Percentiles rank a stretch among this genome's conserved stretches.
Evolutionary conservation across 2,113 vertebrate species (phyloP).

Genomic region (Otis tarda): DNA sequence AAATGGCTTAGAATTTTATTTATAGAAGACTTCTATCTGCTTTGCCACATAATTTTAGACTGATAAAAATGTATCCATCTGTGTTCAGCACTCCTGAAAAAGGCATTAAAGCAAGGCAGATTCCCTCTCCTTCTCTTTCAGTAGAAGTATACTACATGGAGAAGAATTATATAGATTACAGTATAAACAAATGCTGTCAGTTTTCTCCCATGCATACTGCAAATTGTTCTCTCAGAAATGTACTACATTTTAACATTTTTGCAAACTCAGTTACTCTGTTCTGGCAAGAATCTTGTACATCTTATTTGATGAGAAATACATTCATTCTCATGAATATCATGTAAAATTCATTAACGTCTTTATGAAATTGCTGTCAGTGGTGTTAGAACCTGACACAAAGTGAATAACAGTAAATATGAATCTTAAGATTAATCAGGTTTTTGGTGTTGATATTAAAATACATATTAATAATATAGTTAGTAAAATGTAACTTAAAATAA

Average conservation of each 20-base stretch:
- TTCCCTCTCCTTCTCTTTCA: neutral
- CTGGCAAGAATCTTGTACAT: neutral
- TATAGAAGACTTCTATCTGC: neutral
- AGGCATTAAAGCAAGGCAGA: neutral
- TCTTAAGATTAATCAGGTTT: neutral
- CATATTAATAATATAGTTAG: neutral
- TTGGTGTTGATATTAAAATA: neutral
- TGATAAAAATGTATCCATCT: neutral
- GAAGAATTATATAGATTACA: conserved; percentile 3
- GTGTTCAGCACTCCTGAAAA: neutral
- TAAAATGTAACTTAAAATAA: neutral
- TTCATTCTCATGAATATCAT: conserved; percentile 7
- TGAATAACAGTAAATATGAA: neutral
- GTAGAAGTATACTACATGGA: neutral
- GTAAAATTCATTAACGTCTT: conserved; percentile 45
- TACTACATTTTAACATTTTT: neutral
- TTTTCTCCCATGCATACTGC: neutral
- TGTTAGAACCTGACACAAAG: neutral
- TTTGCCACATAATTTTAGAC: neutral
- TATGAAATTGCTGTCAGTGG: conserved; percentile 13
- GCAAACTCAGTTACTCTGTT: conserved; percentile 22
- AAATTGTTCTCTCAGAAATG: conserved; percentile 20
- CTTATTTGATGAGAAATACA: conserved; percentile 8
- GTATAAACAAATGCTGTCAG: conserved; percentile 4
- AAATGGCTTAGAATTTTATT: conserved; percentile 11